Base-by-base conservation (phyloP, 2,797 vertebrate genomes). In the Danio kyathit region DNA sequence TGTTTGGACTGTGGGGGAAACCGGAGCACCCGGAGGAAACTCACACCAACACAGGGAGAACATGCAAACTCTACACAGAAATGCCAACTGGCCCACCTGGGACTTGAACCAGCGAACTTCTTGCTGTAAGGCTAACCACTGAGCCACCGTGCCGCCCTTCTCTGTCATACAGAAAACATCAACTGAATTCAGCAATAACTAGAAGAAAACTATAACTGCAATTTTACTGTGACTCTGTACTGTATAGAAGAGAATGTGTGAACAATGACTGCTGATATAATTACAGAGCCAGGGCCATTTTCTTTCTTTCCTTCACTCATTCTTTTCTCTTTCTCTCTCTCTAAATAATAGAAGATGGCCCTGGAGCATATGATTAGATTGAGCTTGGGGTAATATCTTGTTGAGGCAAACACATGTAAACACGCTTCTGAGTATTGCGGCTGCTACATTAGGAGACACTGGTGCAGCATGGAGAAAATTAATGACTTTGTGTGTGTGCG, bases 261-360 rank as follows among this genome's bases (percentile, higher is more conserved):
- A 71, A 19, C 10, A 69, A 49, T 74, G 44, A 61, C 57, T 61
- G 10, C 19, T 74, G 44, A 74, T 51, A 49, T 51, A 63, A 63
- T 74, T 63, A 49, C 12, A 63, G 21, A 51, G 70, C 14, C 44
- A 17, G 44, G 9, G 44, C n/a, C 14, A 17, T 59, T 73, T 61
- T 43, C 10, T 60, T 6, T 49, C 14, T 13, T 49, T 46, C 14
- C 52, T 59, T 29, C 41, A 21, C 52, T 59, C n/a, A 11, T 49
- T 29, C n/a, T 17, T 16, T 10, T 7, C 13, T 57, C 17, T 57
- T 17, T 12, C 5, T 5, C 1, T 14, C 21, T 74, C 13, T 46
- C 14, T 44, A 38, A 74, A 74, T 74, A 46, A 46, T 59, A 46
- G 41, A 74, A 48, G 43, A 29, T 0, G 3, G 3, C 56, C 57